phyloP scores from a whole-genome alignment of 2,888 invertebrate genomes.

The Leptura quadrifasciata region DNA sequence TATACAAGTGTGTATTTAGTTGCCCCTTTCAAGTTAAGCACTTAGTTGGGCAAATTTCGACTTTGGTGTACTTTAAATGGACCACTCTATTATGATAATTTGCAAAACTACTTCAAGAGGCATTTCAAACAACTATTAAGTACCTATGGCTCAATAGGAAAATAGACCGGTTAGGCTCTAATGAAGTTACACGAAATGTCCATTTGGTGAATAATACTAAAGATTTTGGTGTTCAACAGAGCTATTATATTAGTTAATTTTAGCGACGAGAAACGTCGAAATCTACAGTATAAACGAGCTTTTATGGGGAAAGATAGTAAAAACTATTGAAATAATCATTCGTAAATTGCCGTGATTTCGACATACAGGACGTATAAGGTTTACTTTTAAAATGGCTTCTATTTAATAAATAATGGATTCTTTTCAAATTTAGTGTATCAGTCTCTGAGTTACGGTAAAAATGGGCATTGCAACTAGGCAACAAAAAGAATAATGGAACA shows the following conservation, averaged over 20 bases:
- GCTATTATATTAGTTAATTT: neutral
- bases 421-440: too few species aligned
- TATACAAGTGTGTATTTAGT: constrained; percentile 1
- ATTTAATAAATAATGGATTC: too few species aligned
- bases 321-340: too few species aligned
- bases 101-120: constrained; percentile 9
- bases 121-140: neutral
- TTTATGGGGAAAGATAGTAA: too few species aligned
- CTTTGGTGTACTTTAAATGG: constrained; percentile 15
- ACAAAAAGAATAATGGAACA: too few species aligned
- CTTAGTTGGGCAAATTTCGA: constrained; percentile 8
- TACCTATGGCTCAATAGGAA: neutral
- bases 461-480: too few species aligned
- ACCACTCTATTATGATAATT: constrained; percentile 28
- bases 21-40: constrained; percentile 11
- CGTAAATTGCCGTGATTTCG: too few species aligned
- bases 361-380: too few species aligned
- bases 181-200: constrained; percentile 21
- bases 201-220: constrained; percentile 7
- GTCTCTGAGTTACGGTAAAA: too few species aligned
- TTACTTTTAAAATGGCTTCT: too few species aligned
- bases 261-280: too few species aligned
- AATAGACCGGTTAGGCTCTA: constrained; percentile 1
- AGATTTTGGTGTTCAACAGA: neutral
- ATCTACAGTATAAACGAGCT: too few species aligned